Base-by-base conservation (phyloP, 2,888 invertebrate genomes). In the Drosophila diplacantha region DNA sequence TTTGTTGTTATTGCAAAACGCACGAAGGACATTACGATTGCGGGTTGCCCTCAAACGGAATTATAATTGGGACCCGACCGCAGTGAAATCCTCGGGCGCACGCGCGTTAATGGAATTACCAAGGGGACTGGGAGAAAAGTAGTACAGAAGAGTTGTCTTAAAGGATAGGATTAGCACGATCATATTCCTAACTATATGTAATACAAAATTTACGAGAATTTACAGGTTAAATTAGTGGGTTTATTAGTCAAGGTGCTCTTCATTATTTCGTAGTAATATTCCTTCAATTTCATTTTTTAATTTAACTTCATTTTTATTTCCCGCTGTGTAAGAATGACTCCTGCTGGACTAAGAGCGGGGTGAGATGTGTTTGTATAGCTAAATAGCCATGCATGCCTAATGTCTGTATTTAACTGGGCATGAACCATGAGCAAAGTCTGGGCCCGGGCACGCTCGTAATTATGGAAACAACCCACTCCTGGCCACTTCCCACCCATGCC, bases 331-430 rank as follows among this genome's bases (percentile, higher is more conserved):
- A 26, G 46, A 47, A 41, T 43, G 50, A 18, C 37, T 20, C 41
- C 22, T 8, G 14, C 14, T 20, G 22, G 26, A 31, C 5, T 11
- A 11, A 11, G 29, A 8, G 38, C 3, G 20, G 16, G 5, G 37
- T 26, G 47, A 18, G 49, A 41, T 59, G 47, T 68, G 69, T 69
- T 75, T 64, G 65, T 64, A 41, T 26, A 52, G 52, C 80, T 69
- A 82, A 78, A 82, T 71, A 74, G 83, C 77, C 66, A 63, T 77
- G 81, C 78, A 81, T 83, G 78, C 69, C 73, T 69, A 83, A 83
- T 78, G 75, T 81, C 81, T 70, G 71, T 75, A 81, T 69, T 78
- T 75, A 77, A 69, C 83, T 81, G 73, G 71, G 63, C 81, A 69
- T 68, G 67, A 70, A 69, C 68, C 62, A 58, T 59, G 72, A 49